Conservation (phyloP, 2,797 vertebrate species). For the Falco novaeseelandiae region DNA sequence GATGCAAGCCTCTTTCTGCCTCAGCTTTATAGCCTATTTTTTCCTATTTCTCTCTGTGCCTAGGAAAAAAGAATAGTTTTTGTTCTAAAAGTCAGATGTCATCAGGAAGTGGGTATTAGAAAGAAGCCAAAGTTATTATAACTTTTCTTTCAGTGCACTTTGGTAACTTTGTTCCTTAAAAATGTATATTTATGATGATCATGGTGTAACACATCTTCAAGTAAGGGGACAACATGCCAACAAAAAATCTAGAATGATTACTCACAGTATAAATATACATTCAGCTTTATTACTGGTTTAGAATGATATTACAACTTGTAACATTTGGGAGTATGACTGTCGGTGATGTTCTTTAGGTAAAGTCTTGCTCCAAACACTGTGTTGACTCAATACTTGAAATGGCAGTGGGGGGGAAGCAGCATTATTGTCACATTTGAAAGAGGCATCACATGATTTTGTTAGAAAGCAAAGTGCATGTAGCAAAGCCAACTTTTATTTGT, state of each 20-base stretch:
- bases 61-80: background rate
- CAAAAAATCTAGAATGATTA: background rate
- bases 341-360: background rate
- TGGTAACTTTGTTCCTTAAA: background rate
- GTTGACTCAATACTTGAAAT: background rate
- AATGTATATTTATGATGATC: background rate
- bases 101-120: background rate
- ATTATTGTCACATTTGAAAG: background rate
- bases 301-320: background rate
- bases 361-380: background rate
- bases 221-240: background rate
- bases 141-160: background rate
- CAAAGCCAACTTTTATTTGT: background rate
- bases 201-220: background rate
- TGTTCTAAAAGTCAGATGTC: background rate
- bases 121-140: background rate
- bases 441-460: background rate
- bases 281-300: background rate
- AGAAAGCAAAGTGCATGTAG: background rate
- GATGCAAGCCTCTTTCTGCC: background rate
- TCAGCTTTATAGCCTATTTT: background rate
- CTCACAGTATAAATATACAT: background rate
- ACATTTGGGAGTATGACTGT: background rate
- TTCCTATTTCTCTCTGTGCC: background rate
- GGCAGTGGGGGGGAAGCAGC: rapidly evolving